Base-by-base conservation (phyloP, 53 echinoderm and acorn worm species). In the Patiria pectinifera region DNA sequence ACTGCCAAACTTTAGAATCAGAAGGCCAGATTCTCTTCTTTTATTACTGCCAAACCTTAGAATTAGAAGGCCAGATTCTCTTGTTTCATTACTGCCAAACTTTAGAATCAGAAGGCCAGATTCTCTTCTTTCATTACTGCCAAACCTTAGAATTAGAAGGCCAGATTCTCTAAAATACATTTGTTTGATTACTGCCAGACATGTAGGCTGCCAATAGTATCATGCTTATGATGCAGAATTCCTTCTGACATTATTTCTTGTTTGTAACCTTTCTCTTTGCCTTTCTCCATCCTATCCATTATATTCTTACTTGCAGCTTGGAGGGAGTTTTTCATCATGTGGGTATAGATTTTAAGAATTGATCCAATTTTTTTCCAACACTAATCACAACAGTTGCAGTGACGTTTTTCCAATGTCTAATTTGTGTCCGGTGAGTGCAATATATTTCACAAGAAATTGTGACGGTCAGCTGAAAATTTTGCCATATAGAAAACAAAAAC, bases 321-420 rank as follows among this genome's bases (percentile, higher is more conserved):
- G 63, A 81, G 48, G 81, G 90, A 90, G 63, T 21, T 66, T 66
- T 90, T 61, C 44, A 80, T 44, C 48, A 22, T 90, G 90, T 69
- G 80, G 90, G 90, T 90, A 89, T 89, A 21, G 43, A 46, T 79
- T 5, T 79, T 79, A 11, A 13, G 45, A 45, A 79, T 2, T 79
- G 80, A 79, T 45, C 43, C 45, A 2, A 74, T 74, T 74, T 4
- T 74, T 74, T 74, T 74, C 24, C 66, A 66, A 14, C 66, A 66
- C 66, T 66, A 18, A 3, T 66, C 66, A 66, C 3, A 16, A 66
- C 60, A 11, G 60, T 60, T 60, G 60, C 60, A 16, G 13, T 15
- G 15, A 66, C 19, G 14, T 74, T 74, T 74, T 74, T 74, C 74
- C 74, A 74, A 6, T 22, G 24, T 24, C 8, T 21, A 24, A 19